These are phyloP conservation scores for Odontomachus brunneus DNA, from an alignment of 1,140 invertebrate genomes.

Conservation along the genomic window DNA sequence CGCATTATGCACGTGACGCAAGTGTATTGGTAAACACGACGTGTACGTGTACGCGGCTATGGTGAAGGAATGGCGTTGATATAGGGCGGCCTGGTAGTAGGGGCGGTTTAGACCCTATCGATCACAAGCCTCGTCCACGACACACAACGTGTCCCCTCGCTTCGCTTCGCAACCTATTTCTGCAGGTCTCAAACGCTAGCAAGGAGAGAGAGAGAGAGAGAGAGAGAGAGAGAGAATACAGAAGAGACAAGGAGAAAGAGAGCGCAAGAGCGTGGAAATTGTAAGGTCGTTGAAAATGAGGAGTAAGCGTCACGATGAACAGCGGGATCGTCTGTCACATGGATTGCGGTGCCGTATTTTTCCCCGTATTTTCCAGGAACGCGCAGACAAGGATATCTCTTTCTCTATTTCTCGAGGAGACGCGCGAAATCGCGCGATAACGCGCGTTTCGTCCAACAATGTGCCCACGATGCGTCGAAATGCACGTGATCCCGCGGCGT, in stretches of 20 bases:
- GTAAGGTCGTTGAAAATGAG: constrained; percentile 27
- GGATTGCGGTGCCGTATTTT: constrained; percentile 2
- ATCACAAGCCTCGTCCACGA: constrained; percentile 73
- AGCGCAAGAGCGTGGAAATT: background rate
- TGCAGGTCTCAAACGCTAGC: constrained; percentile 67
- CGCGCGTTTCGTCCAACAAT: too few relatives aligned
- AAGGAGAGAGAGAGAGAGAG: background rate
- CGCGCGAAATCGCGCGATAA: too few relatives aligned
- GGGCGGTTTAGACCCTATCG: constrained; percentile 72
- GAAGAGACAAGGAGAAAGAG: background rate
- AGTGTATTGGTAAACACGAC: constrained; percentile 64
- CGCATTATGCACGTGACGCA: constrained; percentile 48
- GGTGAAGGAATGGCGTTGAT: constrained; percentile 42
- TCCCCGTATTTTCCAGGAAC: background rate
- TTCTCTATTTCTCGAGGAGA: too few relatives aligned
- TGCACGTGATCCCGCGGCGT: too few relatives aligned
- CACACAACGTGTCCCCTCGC: constrained; percentile 59
- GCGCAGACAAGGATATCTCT: too few relatives aligned
- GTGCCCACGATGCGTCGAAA: too few relatives aligned
- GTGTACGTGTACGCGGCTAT: constrained; percentile 29
- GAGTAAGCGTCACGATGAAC: background rate
- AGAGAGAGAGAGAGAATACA: too few relatives aligned
- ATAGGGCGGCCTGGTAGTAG: constrained; percentile 40
- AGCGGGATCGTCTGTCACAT: constrained; percentile 34
- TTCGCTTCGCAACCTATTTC: constrained; percentile 68